A percentile compares a stretch with the other conserved stretches of the same genome.
These are phyloP conservation scores for Coelinius sp. DNA, from an alignment of 2,888 invertebrate genomes.

Conservation along the genomic window DNA sequence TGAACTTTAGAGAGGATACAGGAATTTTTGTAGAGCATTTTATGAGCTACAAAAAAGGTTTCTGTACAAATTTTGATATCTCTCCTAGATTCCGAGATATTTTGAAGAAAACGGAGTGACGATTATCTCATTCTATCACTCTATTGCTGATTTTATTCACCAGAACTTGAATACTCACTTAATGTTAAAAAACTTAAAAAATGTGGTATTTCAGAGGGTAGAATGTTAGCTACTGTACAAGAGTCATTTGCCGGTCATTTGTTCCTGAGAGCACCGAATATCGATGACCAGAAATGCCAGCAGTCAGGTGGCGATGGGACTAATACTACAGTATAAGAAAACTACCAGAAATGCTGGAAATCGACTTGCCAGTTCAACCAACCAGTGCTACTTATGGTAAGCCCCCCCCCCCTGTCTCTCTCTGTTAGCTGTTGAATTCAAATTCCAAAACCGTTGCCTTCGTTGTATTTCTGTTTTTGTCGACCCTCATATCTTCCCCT, in stretches of 20 bases:
- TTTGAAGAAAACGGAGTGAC: no score
- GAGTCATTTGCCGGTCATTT: conserved; percentile 63
- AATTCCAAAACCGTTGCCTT: no score
- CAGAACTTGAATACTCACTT: neutral
- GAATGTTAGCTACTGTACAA: conserved; percentile 78
- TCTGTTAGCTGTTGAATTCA: no score
- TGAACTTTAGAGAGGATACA: no score
- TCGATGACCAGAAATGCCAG: conserved; percentile 54
- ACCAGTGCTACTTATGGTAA: conserved; percentile 56
- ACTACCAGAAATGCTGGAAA: conserved; percentile 72
- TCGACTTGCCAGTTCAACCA: conserved; percentile 69
- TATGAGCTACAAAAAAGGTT: no score
- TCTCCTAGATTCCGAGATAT: no score
- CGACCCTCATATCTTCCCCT: no score
- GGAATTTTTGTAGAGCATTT: no score
- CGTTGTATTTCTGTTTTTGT: no score
- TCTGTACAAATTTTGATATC: no score
- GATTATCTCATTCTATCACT: no score
- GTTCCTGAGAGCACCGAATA: conserved; percentile 57
- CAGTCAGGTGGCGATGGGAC: conserved; percentile 57
- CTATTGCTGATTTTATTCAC: neutral
- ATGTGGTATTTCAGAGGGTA: conserved; percentile 73
- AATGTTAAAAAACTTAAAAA: conserved; percentile 31
- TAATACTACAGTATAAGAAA: conserved; percentile 61
- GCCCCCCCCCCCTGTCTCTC: conserved; percentile 31